phyloP scores from a whole-genome alignment of 2,888 invertebrate genomes.

The Eupithecia pulchellata region DNA sequence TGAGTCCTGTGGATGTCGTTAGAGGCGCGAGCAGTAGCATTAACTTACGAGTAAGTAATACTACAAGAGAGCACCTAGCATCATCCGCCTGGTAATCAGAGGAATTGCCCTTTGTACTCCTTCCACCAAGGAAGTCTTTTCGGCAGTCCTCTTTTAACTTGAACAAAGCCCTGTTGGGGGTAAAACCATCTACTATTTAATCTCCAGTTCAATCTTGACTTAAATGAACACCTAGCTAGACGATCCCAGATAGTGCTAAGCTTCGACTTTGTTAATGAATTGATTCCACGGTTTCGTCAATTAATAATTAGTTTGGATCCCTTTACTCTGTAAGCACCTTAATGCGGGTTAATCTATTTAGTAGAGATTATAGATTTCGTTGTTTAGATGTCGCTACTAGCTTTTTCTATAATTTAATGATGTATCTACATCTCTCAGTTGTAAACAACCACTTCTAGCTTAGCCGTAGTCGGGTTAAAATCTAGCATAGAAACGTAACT shows the following conservation, averaged over 20 bases:
- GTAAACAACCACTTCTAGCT: not conserved
- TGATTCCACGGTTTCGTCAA: slow-evolving; percentile 71
- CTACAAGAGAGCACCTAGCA: not conserved
- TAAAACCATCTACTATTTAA: slow-evolving; percentile 73
- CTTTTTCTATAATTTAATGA: slow-evolving; percentile 5
- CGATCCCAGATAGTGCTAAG: slow-evolving; percentile 73
- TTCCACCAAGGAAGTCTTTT: not conserved
- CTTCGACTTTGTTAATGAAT: slow-evolving; percentile 78
- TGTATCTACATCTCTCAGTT: not conserved
- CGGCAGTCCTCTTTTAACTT: slow-evolving; percentile 30
- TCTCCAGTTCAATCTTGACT: slow-evolving; percentile 79
- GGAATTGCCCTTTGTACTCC: not conserved
- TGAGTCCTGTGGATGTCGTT: no score
- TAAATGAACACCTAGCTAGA: slow-evolving; percentile 82
- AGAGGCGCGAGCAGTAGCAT: not conserved
- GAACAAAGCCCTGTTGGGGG: slow-evolving; percentile 54
- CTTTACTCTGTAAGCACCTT: slow-evolving; percentile 39
- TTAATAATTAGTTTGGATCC: slow-evolving; percentile 59
- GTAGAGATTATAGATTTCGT: slow-evolving; percentile 22
- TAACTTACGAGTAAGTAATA: not conserved
- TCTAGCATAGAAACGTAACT: not conserved
- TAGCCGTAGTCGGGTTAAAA: not conserved
- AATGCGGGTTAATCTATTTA: slow-evolving; percentile 31
- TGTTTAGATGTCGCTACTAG: slow-evolving; percentile 5
- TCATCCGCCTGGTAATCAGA: not conserved